These are phyloP conservation scores for Formica exsecta DNA, from an alignment of 1,140 invertebrate species.

Conservation along the genomic window DNA sequence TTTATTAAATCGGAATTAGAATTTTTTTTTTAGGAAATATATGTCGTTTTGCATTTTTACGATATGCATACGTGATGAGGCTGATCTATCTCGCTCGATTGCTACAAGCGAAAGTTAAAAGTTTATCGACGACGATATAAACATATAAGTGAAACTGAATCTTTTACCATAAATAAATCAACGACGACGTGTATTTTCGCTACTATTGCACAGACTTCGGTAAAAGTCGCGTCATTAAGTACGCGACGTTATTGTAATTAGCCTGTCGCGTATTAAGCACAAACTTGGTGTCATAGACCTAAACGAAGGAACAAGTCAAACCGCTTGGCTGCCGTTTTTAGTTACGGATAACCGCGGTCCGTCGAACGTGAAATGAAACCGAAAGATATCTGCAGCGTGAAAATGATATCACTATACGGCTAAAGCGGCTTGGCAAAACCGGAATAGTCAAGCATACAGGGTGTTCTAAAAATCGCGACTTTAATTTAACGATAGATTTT, in stretches of 20 bases:
- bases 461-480: neutral
- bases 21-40: conserved; percentile 37
- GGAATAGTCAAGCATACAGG: neutral
- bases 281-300: conserved; percentile 1
- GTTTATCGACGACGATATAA: conserved; percentile 1
- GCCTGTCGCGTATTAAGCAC: neutral
- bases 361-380: conserved; percentile 32
- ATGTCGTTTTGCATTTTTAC: conserved; percentile 34
- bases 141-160: conserved; percentile 55
- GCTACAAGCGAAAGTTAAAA: conserved; percentile 55
- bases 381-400: neutral
- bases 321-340: neutral
- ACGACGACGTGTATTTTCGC: conserved; percentile 14
- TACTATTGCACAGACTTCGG: conserved; percentile 17
- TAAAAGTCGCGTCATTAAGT: conserved; percentile 55
- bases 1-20: conserved; percentile 19
- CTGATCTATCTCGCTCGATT: conserved; percentile 3
- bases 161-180: conserved; percentile 55
- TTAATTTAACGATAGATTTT: neutral
- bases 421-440: neutral
- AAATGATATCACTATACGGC: neutral
- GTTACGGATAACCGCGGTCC: conserved; percentile 21
- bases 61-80: conserved; percentile 19
- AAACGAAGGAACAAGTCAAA: conserved; percentile 22
- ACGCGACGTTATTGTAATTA: conserved; percentile 57